phyloP scores from a whole-genome alignment of 2,797 vertebrate genomes.

The Lycodopsis pacificus region DNA sequence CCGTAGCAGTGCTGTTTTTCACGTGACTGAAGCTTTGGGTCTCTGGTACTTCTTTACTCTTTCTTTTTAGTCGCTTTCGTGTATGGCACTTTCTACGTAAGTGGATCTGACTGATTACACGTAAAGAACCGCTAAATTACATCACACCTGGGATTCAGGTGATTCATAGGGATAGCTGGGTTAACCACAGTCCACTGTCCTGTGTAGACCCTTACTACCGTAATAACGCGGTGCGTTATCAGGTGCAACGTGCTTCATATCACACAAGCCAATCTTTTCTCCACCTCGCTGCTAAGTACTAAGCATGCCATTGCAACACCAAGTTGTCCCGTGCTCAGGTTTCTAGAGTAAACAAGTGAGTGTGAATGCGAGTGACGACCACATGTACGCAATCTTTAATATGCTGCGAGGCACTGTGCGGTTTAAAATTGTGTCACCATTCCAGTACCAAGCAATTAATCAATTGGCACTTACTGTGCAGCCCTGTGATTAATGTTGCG shows the following conservation, averaged over 20 bases:
- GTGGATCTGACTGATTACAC: neutral
- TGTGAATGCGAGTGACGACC: slow-evolving; percentile 1
- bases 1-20: slow-evolving; percentile 35
- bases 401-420: neutral
- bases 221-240: slow-evolving; percentile 42
- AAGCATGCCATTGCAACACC: neutral
- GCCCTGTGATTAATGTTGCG: slow-evolving; percentile 58
- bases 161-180: neutral
- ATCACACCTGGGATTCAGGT: neutral
- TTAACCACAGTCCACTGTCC: slow-evolving; percentile 15
- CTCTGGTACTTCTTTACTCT: slow-evolving; percentile 23
- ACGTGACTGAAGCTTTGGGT: slow-evolving; percentile 63
- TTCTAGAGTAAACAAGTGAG: neutral
- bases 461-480: slow-evolving; percentile 30
- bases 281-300: neutral
- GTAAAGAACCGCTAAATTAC: neutral
- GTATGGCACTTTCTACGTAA: neutral
- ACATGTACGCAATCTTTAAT: neutral
- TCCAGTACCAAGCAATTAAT: slow-evolving; percentile 40
- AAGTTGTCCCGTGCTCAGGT: neutral
- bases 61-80: neutral
- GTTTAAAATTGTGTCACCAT: slow-evolving; percentile 29
- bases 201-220: slow-evolving; percentile 40
- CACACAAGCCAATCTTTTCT: slow-evolving; percentile 5
- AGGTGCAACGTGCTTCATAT: slow-evolving; percentile 42